A percentile compares a stretch with the other conserved stretches of the same genome.
Evolutionary conservation across 1,140 invertebrate species (phyloP).

Genomic region (Apocrypta bakeri): DNA sequence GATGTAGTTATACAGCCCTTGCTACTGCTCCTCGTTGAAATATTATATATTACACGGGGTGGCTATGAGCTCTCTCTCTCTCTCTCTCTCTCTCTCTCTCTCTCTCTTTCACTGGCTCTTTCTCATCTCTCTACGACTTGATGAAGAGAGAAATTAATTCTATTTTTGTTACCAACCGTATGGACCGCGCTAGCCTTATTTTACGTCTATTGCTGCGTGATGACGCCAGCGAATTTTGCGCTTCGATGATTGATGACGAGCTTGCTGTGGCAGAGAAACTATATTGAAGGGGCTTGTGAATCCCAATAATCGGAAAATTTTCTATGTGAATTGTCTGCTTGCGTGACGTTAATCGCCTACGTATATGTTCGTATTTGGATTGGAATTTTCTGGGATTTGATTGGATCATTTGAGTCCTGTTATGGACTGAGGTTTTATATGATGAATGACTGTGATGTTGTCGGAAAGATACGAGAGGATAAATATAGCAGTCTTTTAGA

Average conservation of each 20-base stretch:
- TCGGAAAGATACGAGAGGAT: background rate
- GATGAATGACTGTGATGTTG: background rate
- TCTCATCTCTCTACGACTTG: background rate
- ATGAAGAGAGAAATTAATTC: constrained; percentile 29
- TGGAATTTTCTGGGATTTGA: background rate
- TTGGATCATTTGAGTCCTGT: background rate
- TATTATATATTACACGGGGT: background rate
- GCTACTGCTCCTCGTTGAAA: background rate
- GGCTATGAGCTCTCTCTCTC: background rate
- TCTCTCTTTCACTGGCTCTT: background rate
- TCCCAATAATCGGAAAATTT: constrained; percentile 24
- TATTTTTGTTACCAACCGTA: constrained; percentile 18
- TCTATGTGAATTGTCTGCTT: constrained; percentile 24
- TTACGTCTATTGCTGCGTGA: background rate
- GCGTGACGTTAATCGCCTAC: background rate
- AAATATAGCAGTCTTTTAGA: too few relatives aligned
- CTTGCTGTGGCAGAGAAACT: background rate
- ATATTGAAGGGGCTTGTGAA: background rate
- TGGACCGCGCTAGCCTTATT: background rate
- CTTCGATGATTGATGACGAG: constrained; percentile 19
- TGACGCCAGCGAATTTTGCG: constrained; percentile 12
- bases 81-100: background rate
- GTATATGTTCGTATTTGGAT: background rate
- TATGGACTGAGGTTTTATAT: background rate
- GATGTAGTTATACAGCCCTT: constrained; percentile 25